These are phyloP conservation scores for Platygyra sinensis DNA, from an alignment of 64 coral and sea anemone genomes.

Conservation along the genomic window DNA sequence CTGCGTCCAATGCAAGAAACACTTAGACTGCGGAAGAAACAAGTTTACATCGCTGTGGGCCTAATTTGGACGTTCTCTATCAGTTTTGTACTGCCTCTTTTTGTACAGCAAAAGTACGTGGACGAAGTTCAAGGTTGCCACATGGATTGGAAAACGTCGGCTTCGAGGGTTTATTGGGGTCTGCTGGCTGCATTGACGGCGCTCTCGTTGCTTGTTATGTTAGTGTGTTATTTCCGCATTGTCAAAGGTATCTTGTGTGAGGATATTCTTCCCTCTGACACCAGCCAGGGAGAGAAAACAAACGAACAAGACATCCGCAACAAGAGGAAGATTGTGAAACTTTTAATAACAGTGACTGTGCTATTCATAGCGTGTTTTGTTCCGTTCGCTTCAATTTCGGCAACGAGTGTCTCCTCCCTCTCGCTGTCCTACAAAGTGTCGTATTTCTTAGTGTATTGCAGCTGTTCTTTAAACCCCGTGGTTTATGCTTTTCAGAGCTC, in stretches of 20 bases:
- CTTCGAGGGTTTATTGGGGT: slow-evolving; percentile 23
- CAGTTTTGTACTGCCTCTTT: slow-evolving; percentile 38
- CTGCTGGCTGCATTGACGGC: slow-evolving; percentile 15
- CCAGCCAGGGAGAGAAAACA: background rate
- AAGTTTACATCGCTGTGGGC: slow-evolving; percentile 8
- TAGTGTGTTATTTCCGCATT: slow-evolving; percentile 48
- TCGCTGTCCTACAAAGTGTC: slow-evolving; percentile 9
- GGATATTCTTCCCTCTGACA: background rate
- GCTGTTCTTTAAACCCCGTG: slow-evolving; percentile 35
- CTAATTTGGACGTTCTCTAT: slow-evolving; percentile 38
- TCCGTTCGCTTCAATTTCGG: slow-evolving; percentile 19
- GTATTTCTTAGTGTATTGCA: slow-evolving; percentile 36
- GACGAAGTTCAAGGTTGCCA: slow-evolving; percentile 24
- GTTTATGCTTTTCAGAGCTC: slow-evolving; percentile 57
- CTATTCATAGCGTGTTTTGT: slow-evolving; percentile 40
- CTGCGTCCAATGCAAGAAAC: slow-evolving; percentile 35
- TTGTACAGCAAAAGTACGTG: slow-evolving; percentile 34
- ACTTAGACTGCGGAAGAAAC: slow-evolving; percentile 3
- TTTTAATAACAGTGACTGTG: background rate
- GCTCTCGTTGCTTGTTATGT: slow-evolving; percentile 9
- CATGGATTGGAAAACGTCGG: slow-evolving; percentile 16
- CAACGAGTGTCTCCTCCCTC: slow-evolving; percentile 4
- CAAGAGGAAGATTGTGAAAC: slow-evolving; percentile 52
- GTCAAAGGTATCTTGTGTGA: slow-evolving; percentile 42
- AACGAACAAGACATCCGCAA: slow-evolving; percentile 20